Conservation (phyloP, 2,797 vertebrate genomes). For the Trematomus bernacchii region DNA sequence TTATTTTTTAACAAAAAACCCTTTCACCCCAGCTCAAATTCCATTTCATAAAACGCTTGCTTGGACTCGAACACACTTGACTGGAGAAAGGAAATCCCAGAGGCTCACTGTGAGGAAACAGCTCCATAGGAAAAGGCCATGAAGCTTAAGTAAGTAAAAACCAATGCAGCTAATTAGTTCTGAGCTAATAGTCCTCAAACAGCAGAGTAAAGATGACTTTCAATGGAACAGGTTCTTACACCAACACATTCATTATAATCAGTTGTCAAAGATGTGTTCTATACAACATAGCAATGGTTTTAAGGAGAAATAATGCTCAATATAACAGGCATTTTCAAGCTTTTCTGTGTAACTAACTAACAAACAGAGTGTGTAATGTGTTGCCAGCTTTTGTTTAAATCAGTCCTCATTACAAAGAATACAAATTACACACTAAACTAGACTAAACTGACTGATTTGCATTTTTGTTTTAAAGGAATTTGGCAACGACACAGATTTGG, state of each 20-base stretch:
- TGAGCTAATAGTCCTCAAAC: constrained; percentile 46
- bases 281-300: background rate
- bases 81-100: constrained; percentile 52
- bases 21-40: constrained; percentile 12
- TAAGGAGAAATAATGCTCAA: constrained; percentile 20
- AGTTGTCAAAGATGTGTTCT: constrained; percentile 18
- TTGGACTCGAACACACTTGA: constrained; percentile 47
- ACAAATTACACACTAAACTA: background rate
- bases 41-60: constrained; percentile 31
- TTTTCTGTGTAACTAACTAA: constrained; percentile 23
- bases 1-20: background rate
- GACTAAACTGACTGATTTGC: background rate
- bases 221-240: constrained; percentile 11
- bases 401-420: constrained; percentile 22
- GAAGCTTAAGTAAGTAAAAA: constrained; percentile 36
- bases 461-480: background rate
- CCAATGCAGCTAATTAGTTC: constrained; percentile 61
- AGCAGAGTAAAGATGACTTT: constrained; percentile 24
- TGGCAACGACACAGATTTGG: background rate
- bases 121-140: constrained; percentile 45
- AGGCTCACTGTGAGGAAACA: constrained; percentile 56
- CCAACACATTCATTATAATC: constrained; percentile 27
- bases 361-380: constrained; percentile 14
- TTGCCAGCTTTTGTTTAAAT: constrained; percentile 1
- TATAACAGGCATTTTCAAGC: constrained; percentile 14